phyloP scores from a whole-genome alignment of 2,888 invertebrate species.

The Gymnocheta viridis region DNA sequence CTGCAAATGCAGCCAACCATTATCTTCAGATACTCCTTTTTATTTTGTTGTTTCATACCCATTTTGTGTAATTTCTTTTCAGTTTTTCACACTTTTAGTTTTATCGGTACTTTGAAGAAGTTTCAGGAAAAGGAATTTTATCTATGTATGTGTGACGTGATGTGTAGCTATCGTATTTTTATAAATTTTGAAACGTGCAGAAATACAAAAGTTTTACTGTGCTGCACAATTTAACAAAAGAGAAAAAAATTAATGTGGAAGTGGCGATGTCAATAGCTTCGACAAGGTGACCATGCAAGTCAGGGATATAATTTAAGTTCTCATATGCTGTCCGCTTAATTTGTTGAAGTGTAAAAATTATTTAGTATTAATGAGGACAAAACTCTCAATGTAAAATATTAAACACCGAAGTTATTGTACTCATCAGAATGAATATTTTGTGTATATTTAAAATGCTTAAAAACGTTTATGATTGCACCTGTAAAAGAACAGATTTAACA shows the following conservation, averaged over 20 bases:
- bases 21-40: not conserved
- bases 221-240: not conserved
- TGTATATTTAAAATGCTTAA: no score
- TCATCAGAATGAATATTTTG: no score
- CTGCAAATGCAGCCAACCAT: not conserved
- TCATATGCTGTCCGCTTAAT: no score
- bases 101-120: not conserved
- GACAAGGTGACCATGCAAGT: not conserved
- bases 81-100: not conserved
- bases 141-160: not conserved
- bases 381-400: no score
- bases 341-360: no score
- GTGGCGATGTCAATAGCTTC: not conserved
- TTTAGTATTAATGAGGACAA: no score
- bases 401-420: no score
- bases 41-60: not conserved
- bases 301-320: no score
- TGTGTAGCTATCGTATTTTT: constrained; percentile 31
- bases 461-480: no score
- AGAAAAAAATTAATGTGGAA: not conserved
- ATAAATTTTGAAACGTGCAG: constrained; percentile 54
- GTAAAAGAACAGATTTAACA: no score
- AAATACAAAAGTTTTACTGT: constrained; percentile 33
- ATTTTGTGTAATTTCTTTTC: not conserved
- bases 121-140: not conserved